phyloP scores from a whole-genome alignment of 2,888 invertebrate species.

The Ormyrus pomaceus region DNA sequence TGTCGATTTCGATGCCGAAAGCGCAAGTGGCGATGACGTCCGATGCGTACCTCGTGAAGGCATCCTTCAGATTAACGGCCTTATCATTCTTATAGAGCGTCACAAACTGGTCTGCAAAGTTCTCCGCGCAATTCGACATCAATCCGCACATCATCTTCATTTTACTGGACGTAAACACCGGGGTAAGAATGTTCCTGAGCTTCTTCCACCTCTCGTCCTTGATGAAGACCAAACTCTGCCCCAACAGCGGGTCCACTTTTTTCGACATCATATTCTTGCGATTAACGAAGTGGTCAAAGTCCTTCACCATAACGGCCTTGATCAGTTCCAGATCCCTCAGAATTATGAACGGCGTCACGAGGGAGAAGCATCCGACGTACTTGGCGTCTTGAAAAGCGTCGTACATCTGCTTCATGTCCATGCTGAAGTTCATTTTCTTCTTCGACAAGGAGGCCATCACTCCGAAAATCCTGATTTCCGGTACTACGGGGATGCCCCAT shows the following conservation, averaged over 20 bases:
- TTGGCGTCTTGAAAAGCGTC: not conserved
- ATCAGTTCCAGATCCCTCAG: slow-evolving; percentile 65
- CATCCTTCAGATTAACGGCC: slow-evolving; percentile 64
- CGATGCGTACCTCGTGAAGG: slow-evolving; percentile 61
- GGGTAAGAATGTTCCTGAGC: too few species aligned
- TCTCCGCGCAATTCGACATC: slow-evolving; percentile 70
- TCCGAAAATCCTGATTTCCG: slow-evolving; percentile 56
- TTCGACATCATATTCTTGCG: slow-evolving; percentile 58
- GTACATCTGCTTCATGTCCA: not conserved
- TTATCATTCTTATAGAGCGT: slow-evolving; percentile 42
- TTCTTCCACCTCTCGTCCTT: slow-evolving; percentile 76
- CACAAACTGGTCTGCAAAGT: slow-evolving; percentile 62
- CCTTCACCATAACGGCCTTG: slow-evolving; percentile 62
- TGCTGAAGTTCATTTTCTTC: not conserved
- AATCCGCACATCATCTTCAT: slow-evolving; percentile 74
- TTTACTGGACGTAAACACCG: too few species aligned
- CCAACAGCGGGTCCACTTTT: slow-evolving; percentile 59
- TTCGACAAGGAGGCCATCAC: slow-evolving; percentile 49
- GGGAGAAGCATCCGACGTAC: not conserved
- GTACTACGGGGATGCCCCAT: slow-evolving; percentile 52
- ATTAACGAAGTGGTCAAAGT: slow-evolving; percentile 66
- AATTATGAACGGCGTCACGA: slow-evolving; percentile 59
- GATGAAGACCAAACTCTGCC: slow-evolving; percentile 59
- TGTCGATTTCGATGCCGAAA: slow-evolving; percentile 64
- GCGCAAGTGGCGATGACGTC: slow-evolving; percentile 65